Evolutionary conservation across 2,113 vertebrate species (phyloP), one percentile per base, ranked within the genome.

Genomic region (Eretmochelys imbricata): DNA sequence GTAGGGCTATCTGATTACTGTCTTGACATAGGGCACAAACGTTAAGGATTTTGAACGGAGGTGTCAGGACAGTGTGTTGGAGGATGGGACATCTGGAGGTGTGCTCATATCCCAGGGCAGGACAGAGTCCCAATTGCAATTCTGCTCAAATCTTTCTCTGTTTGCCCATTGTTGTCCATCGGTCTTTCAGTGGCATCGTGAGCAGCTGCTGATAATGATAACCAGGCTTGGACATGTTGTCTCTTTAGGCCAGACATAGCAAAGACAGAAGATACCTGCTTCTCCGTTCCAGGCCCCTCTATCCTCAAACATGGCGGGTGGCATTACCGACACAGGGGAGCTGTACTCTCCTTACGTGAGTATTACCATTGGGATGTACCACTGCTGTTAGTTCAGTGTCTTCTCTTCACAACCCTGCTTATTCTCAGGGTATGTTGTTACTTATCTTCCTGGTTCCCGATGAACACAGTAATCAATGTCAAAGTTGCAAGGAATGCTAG

Each of bases 321-420:
- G 99, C 55, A 99, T 99, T 65, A 99, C 99, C 13, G 99, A 99
- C 4, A 99, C 99, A 0, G 99, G 99, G 69, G 99, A 99, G 83
- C 99, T 99, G 6, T 99, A 99, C 96, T 99, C 99, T 35, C 98
- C 99, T 9, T 99, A 99, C 55, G 99, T 99, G 96, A 99, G 99
- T 99, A 91, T 96, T 8, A 3, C 50, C 31, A 5, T 46, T 13
- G 2, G 17, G 84, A 72, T 46, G 6, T 2, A n/a, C 11, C 29
- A 3, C 59, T 69, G 35, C 10, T n/a, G 17, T 1, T 49, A 31
- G 16, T 27, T 0, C 80, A 86, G 91, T 13, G 19, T 87, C 35
- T 25, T 11, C 48, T 75, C 57, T 57, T 50, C 42, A 25, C 87
- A 82, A 88, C 17, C 12, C 3, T 78, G 31, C 29, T 93, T 59